phyloP scores from a whole-genome alignment of 2,888 invertebrate genomes.

The Chaetogeoica ovagalla region DNA sequence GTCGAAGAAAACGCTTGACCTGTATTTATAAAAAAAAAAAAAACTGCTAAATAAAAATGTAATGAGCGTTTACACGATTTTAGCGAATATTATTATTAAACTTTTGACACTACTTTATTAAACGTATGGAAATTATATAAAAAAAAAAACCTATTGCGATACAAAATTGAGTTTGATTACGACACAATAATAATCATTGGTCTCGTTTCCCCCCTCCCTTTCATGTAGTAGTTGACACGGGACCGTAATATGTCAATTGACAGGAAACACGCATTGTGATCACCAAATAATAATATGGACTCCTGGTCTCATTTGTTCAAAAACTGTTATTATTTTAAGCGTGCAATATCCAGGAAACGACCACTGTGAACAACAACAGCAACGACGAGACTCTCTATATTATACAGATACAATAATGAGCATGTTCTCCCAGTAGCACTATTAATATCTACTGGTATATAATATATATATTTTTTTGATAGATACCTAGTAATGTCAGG shows the following conservation, averaged over 20 bases:
- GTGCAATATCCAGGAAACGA: slow-evolving; percentile 24
- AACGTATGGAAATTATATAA: slow-evolving; percentile 1
- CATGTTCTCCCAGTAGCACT: too few relatives aligned
- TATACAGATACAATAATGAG: slow-evolving; percentile 8
- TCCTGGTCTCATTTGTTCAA: slow-evolving; percentile 23
- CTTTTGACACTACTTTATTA: neutral
- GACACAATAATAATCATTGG: neutral
- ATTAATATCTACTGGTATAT: neutral
- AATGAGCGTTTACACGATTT: too few relatives aligned
- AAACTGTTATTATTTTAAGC: slow-evolving; percentile 40
- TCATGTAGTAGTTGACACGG: slow-evolving; percentile 11
- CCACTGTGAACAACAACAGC: slow-evolving; percentile 18
- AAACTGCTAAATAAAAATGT: too few relatives aligned
- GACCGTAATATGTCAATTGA: slow-evolving; percentile 30
- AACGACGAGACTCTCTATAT: slow-evolving; percentile 34
- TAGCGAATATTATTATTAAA: too few relatives aligned
- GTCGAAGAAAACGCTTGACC: too few relatives aligned
- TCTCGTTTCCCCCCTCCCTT: neutral
- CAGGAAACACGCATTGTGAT: slow-evolving; percentile 45
- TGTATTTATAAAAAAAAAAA: too few relatives aligned
- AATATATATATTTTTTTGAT: neutral
- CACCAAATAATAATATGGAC: slow-evolving; percentile 29
- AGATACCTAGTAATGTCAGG: neutral
- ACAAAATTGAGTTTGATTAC: slow-evolving; percentile 8
- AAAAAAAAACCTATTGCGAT: neutral